These are phyloP conservation scores for Leiothrix lutea DNA, from an alignment of 2,113 vertebrate species.

Conservation along the genomic window DNA sequence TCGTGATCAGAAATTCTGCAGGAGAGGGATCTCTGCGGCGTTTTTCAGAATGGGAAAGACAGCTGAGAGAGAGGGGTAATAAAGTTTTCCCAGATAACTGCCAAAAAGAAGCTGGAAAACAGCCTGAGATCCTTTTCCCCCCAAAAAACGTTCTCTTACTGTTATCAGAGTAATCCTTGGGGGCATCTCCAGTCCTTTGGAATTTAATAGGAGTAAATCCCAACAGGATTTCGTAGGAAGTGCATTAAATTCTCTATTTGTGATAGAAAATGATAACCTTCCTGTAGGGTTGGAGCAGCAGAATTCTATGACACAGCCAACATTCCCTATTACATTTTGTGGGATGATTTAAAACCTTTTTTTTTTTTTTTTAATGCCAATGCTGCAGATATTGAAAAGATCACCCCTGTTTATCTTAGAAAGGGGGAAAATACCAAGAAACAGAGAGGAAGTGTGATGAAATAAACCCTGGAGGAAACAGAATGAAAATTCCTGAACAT, in stretches of 20 bases:
- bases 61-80: neutral
- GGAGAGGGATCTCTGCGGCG: neutral
- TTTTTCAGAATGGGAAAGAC: neutral
- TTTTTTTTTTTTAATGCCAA: neutral
- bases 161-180: constrained; percentile 21
- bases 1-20: neutral
- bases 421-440: neutral
- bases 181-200: neutral
- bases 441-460: neutral
- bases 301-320: neutral
- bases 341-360: neutral
- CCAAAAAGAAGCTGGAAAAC: neutral
- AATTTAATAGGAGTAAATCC: neutral
- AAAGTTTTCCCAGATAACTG: neutral
- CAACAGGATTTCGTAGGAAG: neutral
- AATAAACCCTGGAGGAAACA: neutral
- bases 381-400: neutral
- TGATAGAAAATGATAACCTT: neutral
- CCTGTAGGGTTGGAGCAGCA: neutral
- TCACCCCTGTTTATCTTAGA: neutral
- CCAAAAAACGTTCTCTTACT: neutral
- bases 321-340: neutral
- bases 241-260: neutral
- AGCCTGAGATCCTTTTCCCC: neutral
- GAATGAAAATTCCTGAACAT: neutral